A percentile compares a stretch with the other conserved stretches of the same genome.
Conservation (phyloP, 2,113 vertebrate species). For the Neoarius graeffei region DNA sequence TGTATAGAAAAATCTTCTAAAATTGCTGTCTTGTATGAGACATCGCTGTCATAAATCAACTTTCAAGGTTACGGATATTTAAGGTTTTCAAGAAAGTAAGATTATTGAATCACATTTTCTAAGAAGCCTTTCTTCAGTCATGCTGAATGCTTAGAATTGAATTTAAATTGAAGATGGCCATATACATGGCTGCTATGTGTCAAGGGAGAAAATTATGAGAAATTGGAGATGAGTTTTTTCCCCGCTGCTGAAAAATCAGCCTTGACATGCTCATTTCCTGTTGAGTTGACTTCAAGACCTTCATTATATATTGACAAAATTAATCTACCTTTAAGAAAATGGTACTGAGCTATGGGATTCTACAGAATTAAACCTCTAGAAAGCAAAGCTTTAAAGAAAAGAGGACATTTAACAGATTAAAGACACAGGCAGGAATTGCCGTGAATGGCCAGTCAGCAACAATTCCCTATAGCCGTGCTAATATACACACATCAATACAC, state of each 20-base stretch:
- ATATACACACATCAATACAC: background rate
- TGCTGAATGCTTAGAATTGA: slow-evolving; percentile 35
- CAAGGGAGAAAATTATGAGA: slow-evolving; percentile 59
- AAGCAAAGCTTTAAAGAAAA: slow-evolving; percentile 42
- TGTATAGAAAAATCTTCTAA: background rate
- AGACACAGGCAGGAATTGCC: background rate
- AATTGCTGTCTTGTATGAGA: background rate
- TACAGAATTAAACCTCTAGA: slow-evolving; percentile 49
- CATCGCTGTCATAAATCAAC: slow-evolving; percentile 3
- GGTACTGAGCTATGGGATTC: slow-evolving; percentile 61
- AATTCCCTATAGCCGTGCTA: background rate
- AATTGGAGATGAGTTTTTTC: slow-evolving; percentile 61
- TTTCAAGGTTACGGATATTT: slow-evolving; percentile 40
- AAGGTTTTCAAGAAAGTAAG: slow-evolving; percentile 17
- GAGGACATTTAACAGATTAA: slow-evolving; percentile 6
- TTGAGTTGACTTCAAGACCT: slow-evolving; percentile 68
- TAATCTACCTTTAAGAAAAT: slow-evolving; percentile 70
- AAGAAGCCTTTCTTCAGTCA: slow-evolving; percentile 26
- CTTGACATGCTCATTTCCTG: slow-evolving; percentile 73
- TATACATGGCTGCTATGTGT: slow-evolving; percentile 22
- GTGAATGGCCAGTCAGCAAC: background rate
- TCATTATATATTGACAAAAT: slow-evolving; percentile 74
- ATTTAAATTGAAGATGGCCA: slow-evolving; percentile 45
- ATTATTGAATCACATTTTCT: slow-evolving; percentile 30
- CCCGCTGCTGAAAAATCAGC: slow-evolving; percentile 66